A percentile compares a stretch with the other conserved stretches of the same genome.
phyloP scores from a whole-genome alignment of 2,113 vertebrate genomes.

The Echinops telfairi region DNA sequence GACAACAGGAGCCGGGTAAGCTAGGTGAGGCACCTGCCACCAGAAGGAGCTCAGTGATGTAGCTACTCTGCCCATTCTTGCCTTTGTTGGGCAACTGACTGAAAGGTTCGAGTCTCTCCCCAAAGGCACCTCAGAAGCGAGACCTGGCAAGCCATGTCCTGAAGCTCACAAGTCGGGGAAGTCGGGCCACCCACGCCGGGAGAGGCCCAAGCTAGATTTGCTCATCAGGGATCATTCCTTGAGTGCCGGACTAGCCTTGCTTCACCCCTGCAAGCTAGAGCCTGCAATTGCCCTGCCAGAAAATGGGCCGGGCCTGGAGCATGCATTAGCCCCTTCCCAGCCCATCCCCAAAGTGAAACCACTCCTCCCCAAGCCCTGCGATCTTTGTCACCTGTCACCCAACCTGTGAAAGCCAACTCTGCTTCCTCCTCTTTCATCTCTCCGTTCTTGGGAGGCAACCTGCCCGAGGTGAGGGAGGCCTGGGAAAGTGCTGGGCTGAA shows the following conservation, averaged over 20 bases:
- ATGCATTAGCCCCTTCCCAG: neutral
- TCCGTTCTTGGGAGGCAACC: conserved; percentile 48
- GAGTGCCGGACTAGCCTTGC: neutral
- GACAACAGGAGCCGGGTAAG: conserved; percentile 51
- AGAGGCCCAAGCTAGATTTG: neutral
- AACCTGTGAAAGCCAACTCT: conserved; percentile 48
- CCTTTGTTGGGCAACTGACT: neutral
- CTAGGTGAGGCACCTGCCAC: too few relatives aligned
- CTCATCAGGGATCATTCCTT: conserved; percentile 11
- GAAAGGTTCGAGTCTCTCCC: neutral
- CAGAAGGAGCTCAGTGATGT: too few relatives aligned
- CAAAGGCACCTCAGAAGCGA: neutral
- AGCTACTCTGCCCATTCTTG: neutral
- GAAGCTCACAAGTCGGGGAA: neutral
- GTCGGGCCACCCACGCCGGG: neutral
- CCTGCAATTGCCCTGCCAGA: conserved; percentile 4
- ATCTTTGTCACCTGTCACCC: conserved; percentile 5
- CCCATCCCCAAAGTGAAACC: conserved; percentile 8
- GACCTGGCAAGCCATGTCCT: neutral
- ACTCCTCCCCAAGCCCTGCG: neutral
- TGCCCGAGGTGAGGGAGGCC: conserved; percentile 68
- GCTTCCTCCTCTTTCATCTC: conserved; percentile 53
- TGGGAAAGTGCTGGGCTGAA: conserved; percentile 66
- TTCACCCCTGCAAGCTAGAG: neutral
- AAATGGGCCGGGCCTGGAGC: neutral